Conservation (phyloP, 2,797 vertebrate genomes). For the Oreochromis grahami region DNA sequence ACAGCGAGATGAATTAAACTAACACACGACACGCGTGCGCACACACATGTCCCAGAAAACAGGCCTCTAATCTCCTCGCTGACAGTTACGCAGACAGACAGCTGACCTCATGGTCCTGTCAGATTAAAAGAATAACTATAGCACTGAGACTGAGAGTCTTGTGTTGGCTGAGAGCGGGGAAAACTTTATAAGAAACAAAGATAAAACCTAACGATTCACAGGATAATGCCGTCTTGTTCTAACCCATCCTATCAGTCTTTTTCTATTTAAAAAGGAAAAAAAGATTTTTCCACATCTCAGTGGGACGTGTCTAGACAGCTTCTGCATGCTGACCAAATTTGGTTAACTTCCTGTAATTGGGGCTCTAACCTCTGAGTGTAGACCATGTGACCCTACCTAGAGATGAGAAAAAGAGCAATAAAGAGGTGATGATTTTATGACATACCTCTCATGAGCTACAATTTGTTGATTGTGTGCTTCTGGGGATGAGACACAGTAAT, state of each 20-base stretch:
- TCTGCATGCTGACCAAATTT: conserved; percentile 24
- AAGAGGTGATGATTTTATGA: background rate
- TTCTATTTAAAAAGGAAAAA: background rate
- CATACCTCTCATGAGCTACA: background rate
- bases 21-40: background rate
- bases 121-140: conserved; percentile 31
- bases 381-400: background rate
- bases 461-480: background rate
- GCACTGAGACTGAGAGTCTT: background rate
- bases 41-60: conserved; percentile 21
- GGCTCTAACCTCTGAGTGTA: conserved; percentile 36
- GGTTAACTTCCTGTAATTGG: conserved; percentile 40
- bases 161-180: background rate
- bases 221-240: background rate
- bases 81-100: conserved; percentile 11
- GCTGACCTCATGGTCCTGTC: conserved; percentile 8
- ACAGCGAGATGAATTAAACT: conserved; percentile 19
- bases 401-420: background rate
- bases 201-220: background rate
- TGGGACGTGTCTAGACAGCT: conserved; percentile 30
- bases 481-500: conserved; percentile 15
- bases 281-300: background rate
- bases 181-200: background rate
- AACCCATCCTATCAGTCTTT: background rate
- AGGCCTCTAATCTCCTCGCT: conserved; percentile 28